Percentiles rank a stretch among this genome's conserved stretches.
Conservation (phyloP, 2,888 invertebrate genomes). For the Phyto melanocephala region DNA sequence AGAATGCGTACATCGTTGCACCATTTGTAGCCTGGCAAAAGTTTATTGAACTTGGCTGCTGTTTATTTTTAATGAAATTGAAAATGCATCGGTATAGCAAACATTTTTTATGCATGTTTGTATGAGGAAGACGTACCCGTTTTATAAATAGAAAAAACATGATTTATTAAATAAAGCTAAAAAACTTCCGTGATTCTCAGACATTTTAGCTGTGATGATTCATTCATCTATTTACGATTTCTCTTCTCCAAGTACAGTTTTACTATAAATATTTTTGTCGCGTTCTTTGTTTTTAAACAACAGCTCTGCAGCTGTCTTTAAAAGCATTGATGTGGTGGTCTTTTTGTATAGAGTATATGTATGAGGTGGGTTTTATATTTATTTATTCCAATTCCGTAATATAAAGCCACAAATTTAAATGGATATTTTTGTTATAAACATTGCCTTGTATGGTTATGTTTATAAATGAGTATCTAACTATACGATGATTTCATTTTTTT, state of each 20-base stretch:
- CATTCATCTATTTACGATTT: not conserved
- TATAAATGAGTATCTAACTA: not conserved
- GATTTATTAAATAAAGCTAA: not conserved
- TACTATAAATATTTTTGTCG: not conserved
- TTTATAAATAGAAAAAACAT: not conserved
- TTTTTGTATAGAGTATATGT: not conserved
- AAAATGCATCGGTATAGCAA: not conserved
- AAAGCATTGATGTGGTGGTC: not conserved
- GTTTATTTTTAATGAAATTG: not conserved
- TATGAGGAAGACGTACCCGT: not conserved
- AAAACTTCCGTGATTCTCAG: not conserved
- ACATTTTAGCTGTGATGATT: not conserved
- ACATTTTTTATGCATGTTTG: not conserved
- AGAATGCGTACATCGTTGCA: no score
- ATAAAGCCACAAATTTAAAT: no score
- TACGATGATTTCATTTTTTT: conserved; percentile 28
- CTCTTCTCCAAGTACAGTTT: conserved; percentile 17
- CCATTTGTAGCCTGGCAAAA: no score
- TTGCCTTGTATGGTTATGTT: conserved; percentile 21
- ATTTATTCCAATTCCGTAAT: no score
- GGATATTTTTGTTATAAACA: not conserved
- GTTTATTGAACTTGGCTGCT: conserved; percentile 43
- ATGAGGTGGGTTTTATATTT: conserved; percentile 17
- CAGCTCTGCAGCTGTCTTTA: not conserved
- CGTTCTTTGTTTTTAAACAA: not conserved